Evolutionary conservation across 2,888 invertebrate species (phyloP).

Genomic region (Lycia hirtaria): DNA sequence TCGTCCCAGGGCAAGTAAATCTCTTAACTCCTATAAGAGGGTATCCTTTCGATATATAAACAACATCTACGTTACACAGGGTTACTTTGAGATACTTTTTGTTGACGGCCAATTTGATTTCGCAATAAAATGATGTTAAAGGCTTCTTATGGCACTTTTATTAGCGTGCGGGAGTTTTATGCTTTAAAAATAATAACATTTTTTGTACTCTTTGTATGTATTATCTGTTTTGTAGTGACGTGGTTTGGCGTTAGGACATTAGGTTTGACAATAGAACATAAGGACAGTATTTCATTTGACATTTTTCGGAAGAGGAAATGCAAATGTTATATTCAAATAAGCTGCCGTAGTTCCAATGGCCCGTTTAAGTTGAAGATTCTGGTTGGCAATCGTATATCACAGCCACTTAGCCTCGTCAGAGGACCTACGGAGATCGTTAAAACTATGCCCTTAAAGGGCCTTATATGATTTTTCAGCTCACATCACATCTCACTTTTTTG

Average conservation of each 20-base stretch:
- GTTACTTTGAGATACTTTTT: conserved; percentile 56
- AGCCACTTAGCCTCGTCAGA: no score
- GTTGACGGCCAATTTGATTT: conserved; percentile 58
- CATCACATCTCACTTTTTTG: no score
- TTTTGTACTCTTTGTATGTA: not conserved
- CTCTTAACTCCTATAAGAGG: conserved; percentile 56
- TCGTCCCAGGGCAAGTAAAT: conserved; percentile 52
- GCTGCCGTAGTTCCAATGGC: no score
- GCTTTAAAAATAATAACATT: conserved; percentile 15
- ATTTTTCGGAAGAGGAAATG: no score
- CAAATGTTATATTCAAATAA: no score
- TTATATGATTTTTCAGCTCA: no score
- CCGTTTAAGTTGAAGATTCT: no score
- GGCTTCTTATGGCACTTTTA: conserved; percentile 47
- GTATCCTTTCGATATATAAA: conserved; percentile 61
- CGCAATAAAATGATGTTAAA: conserved; percentile 56
- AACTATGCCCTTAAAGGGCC: no score
- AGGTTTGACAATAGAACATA: no score
- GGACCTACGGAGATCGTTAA: no score
- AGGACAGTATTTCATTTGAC: no score
- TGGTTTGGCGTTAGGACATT: not conserved
- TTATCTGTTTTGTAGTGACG: not conserved
- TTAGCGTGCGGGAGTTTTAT: conserved; percentile 42
- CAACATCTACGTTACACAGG: conserved; percentile 57
- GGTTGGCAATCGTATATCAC: no score